Evolutionary conservation across 2,113 vertebrate genomes (phyloP).

Genomic region (Notarius lentiginosus): DNA sequence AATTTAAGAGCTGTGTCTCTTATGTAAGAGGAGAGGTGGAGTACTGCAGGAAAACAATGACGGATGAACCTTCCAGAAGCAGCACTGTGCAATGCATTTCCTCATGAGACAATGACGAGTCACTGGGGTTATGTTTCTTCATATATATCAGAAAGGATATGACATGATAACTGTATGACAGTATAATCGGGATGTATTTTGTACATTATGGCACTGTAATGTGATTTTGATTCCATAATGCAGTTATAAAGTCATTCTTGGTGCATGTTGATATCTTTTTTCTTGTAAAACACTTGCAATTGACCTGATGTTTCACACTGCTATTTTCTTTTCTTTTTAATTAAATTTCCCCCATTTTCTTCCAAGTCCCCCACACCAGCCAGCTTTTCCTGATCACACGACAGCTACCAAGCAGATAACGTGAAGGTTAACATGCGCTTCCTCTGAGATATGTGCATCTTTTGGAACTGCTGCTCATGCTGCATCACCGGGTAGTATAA

Average conservation of each 20-base stretch:
- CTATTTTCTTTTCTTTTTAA: background rate
- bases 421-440: background rate
- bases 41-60: constrained; percentile 50
- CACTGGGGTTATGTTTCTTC: background rate
- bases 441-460: background rate
- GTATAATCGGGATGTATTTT: background rate
- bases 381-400: background rate
- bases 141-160: background rate
- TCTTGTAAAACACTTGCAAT: background rate
- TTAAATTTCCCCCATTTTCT: background rate
- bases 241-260: background rate
- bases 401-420: background rate
- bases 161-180: background rate
- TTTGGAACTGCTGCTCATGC: background rate
- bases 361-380: background rate
- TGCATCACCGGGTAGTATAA: background rate
- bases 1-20: constrained; percentile 41
- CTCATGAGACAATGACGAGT: background rate
- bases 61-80: constrained; percentile 14
- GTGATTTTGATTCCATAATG: background rate
- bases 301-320: background rate
- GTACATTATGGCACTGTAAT: background rate
- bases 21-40: constrained; percentile 46
- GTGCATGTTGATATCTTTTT: background rate
- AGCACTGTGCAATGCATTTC: background rate